These are phyloP conservation scores for Thunnus thynnus DNA, from an alignment of 2,113 vertebrate species.

Conservation along the genomic window DNA sequence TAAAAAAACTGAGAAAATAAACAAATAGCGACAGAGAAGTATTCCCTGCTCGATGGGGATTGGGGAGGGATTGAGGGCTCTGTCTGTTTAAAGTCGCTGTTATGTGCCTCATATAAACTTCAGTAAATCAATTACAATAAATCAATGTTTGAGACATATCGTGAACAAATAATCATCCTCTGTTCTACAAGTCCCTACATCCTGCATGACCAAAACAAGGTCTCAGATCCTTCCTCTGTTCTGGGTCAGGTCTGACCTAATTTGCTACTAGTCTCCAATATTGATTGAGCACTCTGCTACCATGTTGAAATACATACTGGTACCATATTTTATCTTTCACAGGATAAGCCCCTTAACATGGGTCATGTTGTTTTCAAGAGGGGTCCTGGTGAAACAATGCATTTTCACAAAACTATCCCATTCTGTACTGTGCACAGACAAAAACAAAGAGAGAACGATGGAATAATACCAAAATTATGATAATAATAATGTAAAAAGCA, in stretches of 20 bases:
- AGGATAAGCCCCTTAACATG: background rate
- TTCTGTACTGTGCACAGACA: background rate
- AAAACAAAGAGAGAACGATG: no score
- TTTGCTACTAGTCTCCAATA: background rate
- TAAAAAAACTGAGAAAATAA: constrained; percentile 10
- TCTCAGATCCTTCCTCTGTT: background rate
- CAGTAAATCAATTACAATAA: constrained; percentile 7
- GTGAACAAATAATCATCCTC: constrained; percentile 7
- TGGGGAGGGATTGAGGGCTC: constrained; percentile 2
- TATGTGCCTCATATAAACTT: constrained; percentile 16
- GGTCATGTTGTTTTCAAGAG: background rate
- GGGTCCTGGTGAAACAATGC: background rate
- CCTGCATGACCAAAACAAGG: background rate
- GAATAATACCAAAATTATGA: no score
- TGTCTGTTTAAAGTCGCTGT: constrained; percentile 33
- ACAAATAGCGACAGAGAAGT: background rate
- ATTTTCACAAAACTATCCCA: background rate
- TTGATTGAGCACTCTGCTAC: constrained; percentile 7
- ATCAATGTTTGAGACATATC: background rate
- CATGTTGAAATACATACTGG: background rate
- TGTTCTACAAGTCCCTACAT: background rate
- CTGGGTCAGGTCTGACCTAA: background rate
- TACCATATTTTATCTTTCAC: background rate
- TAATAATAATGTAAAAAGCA: no score
- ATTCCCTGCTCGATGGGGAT: background rate